Evolutionary conservation across 2,797 vertebrate species (phyloP).

Genomic region (Pyrrhura leucotis): DNA sequence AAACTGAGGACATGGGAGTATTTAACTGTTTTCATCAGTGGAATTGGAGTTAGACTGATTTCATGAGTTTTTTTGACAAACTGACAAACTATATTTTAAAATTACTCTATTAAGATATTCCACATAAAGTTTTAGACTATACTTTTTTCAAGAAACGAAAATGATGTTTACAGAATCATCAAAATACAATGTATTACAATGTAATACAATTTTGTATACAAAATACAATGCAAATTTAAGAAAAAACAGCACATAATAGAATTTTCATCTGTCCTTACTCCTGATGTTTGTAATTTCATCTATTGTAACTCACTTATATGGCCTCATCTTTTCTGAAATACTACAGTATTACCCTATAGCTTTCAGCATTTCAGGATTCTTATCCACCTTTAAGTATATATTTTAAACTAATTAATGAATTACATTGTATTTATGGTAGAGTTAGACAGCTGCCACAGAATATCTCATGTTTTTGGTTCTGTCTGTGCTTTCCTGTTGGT

Average conservation of each 20-base stretch:
- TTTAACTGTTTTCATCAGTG: background rate
- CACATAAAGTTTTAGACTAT: background rate
- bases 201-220: background rate
- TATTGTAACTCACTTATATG: background rate
- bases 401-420: background rate
- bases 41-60: background rate
- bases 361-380: background rate
- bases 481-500: background rate
- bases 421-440: background rate
- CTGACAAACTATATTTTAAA: background rate
- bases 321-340: background rate
- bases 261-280: background rate
- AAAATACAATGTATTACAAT: background rate
- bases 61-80: background rate
- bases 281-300: background rate
- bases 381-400: background rate
- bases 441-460: background rate
- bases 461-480: background rate
- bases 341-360: background rate
- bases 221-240: background rate
- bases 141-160: background rate
- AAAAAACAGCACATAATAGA: background rate
- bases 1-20: background rate
- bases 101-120: background rate
- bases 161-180: background rate